These are phyloP conservation scores for Leucophenga montana DNA, from an alignment of 2,888 invertebrate species.

Conservation along the genomic window DNA sequence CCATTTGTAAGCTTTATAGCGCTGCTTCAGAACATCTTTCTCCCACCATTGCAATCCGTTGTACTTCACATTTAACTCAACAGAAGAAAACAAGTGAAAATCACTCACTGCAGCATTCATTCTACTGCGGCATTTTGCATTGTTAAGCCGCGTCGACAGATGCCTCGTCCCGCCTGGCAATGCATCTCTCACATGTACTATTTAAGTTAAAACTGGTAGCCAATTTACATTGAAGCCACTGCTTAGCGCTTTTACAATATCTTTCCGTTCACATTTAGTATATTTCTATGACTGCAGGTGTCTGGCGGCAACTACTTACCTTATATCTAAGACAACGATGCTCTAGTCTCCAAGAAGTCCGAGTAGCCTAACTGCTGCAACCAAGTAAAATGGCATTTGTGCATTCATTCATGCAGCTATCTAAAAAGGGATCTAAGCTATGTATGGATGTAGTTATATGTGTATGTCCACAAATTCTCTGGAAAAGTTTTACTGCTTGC, in stretches of 20 bases:
- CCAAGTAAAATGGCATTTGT: slow-evolving; percentile 17
- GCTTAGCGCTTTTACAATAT: slow-evolving; percentile 41
- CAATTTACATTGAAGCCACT: slow-evolving; percentile 59
- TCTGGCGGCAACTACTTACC: slow-evolving; percentile 19
- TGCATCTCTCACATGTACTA: slow-evolving; percentile 34
- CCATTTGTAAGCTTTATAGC: no score
- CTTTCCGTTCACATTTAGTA: slow-evolving; percentile 47
- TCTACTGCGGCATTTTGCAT: slow-evolving; percentile 7
- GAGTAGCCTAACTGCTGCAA: background rate
- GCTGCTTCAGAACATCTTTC: no score
- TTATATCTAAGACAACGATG: background rate
- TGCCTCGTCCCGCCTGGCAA: slow-evolving; percentile 44
- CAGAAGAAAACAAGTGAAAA: no score
- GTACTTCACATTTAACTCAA: background rate
- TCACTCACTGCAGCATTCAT: background rate
- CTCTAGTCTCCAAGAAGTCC: no score
- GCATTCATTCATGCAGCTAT: slow-evolving; percentile 16
- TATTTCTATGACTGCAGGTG: slow-evolving; percentile 58
- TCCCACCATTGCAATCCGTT: background rate
- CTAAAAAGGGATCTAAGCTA: no score
- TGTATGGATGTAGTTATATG: background rate
- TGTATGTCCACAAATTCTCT: slow-evolving; percentile 18
- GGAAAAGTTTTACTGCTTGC: slow-evolving; percentile 11
- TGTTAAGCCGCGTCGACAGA: slow-evolving; percentile 50
- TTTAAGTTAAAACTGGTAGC: slow-evolving; percentile 37